Evolutionary conservation across 2,888 invertebrate species (phyloP).

Genomic region (Ramazzottius varieornatus): DNA sequence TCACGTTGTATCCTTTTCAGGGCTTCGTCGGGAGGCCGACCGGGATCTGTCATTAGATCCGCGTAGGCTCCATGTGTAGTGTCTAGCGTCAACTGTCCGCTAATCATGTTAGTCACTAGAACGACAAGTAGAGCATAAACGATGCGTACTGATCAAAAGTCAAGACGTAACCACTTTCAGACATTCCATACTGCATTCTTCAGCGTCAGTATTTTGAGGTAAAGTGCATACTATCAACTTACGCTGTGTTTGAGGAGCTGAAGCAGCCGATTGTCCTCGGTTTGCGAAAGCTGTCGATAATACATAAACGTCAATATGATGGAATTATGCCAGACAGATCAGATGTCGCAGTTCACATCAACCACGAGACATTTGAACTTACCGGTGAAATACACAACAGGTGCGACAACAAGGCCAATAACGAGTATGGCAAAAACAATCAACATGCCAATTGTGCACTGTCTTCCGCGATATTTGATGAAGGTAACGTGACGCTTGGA

Average conservation of each 20-base stretch:
- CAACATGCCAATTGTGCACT: background rate
- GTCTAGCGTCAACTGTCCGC: background rate
- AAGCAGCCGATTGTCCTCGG: background rate
- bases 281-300: background rate
- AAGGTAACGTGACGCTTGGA: constrained; percentile 2
- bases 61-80: background rate
- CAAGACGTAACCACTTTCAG: background rate
- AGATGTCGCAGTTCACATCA: background rate
- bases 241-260: background rate
- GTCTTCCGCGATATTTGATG: background rate
- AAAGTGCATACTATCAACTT: background rate
- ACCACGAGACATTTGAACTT: too few relatives aligned
- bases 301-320: background rate
- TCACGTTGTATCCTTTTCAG: background rate
- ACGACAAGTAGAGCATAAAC: background rate
- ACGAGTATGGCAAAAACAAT: background rate
- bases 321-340: background rate
- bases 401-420: background rate
- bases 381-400: constrained; percentile 2
- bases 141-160: too few relatives aligned
- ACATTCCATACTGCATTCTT: background rate
- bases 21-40: background rate
- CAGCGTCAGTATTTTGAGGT: too few relatives aligned
- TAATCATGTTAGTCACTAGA: background rate
- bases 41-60: constrained; percentile 3